These are phyloP conservation scores for Pterobdella sp. DNA, from an alignment of 2,888 invertebrate genomes.

Conservation along the genomic window DNA sequence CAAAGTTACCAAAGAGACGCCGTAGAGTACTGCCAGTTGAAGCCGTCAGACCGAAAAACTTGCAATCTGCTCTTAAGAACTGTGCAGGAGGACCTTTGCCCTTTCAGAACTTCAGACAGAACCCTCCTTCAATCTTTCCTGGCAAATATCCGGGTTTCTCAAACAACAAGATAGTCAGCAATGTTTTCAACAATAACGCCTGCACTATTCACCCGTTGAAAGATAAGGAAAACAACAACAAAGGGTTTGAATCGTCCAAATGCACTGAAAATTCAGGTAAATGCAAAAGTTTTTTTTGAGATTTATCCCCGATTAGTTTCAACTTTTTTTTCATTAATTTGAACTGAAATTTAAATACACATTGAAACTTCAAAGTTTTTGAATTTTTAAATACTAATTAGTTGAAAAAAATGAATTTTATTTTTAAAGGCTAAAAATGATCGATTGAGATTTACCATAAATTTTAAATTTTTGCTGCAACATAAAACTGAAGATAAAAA, in stretches of 20 bases:
- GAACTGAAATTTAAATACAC: too few relatives aligned
- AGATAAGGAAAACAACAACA: background rate
- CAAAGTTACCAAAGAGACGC: conserved; percentile 83
- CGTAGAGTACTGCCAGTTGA: conserved; percentile 80
- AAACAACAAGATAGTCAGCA: background rate
- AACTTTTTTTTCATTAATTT: too few relatives aligned
- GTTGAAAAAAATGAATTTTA: too few relatives aligned
- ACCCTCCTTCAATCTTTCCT: conserved; percentile 18
- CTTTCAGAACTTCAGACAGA: conserved; percentile 22
- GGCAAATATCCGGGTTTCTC: conserved; percentile 10
- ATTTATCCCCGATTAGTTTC: too few relatives aligned
- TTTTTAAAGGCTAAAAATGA: too few relatives aligned
- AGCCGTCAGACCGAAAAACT: conserved; percentile 54
- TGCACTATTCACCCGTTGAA: background rate
- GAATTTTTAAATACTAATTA: too few relatives aligned
- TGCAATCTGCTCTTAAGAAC: conserved; percentile 24
- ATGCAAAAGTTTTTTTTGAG: too few relatives aligned
- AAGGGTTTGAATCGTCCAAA: background rate
- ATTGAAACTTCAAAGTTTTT: too few relatives aligned
- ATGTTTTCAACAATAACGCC: background rate
- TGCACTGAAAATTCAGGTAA: too few relatives aligned
- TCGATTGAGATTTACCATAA: too few relatives aligned
- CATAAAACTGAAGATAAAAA: too few relatives aligned
- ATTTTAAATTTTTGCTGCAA: too few relatives aligned
- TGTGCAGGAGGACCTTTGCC: conserved; percentile 56